Conservation (phyloP, 2,113 vertebrate genomes). For the Microcebus jonahi region DNA sequence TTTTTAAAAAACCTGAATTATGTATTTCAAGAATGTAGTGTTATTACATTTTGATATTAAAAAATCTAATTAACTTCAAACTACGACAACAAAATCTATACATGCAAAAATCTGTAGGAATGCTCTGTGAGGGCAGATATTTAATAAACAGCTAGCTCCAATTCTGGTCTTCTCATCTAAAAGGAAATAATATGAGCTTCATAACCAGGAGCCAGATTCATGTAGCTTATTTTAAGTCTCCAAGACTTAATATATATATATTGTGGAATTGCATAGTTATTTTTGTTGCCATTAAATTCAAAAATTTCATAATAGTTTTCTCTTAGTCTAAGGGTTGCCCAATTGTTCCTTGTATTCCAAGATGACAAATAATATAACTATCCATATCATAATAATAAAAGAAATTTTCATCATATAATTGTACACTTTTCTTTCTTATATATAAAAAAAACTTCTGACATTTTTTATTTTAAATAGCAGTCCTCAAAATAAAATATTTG, state of each 20-base stretch:
- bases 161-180: conserved; percentile 23
- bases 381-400: not conserved
- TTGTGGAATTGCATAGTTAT: not conserved
- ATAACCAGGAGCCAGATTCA: not conserved
- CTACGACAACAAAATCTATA: conserved; percentile 25
- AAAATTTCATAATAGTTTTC: not conserved
- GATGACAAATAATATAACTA: not conserved
- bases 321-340: not conserved
- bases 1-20: not conserved
- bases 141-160: conserved; percentile 35
- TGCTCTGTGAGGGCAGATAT: not conserved
- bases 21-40: not conserved
- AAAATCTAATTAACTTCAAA: conserved; percentile 44
- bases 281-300: not conserved
- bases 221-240: not conserved
- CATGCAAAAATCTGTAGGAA: conserved; percentile 26
- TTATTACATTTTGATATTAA: conserved; percentile 11
- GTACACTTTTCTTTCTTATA: not conserved
- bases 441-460: not conserved
- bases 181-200: conserved; percentile 21
- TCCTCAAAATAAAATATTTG: not conserved
- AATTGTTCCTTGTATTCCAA: not conserved
- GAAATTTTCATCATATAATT: not conserved
- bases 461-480: not conserved
- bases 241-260: conserved; percentile 9